Conservation (phyloP, 2,888 invertebrate genomes). For the Dryobotodes eremita region DNA sequence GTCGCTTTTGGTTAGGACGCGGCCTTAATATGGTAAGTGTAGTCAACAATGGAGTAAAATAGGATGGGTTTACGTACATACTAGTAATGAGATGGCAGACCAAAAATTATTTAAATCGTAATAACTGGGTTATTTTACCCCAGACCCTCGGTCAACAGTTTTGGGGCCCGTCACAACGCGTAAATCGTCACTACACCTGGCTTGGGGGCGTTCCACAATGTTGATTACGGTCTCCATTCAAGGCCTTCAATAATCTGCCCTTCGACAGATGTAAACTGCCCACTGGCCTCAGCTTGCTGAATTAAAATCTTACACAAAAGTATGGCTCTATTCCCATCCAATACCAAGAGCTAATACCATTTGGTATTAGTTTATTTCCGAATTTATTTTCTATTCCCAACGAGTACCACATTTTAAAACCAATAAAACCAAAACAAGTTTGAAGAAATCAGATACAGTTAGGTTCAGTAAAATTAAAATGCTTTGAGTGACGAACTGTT, state of each 20-base stretch:
- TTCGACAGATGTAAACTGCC: slow-evolving; percentile 48
- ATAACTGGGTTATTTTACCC: slow-evolving; percentile 1
- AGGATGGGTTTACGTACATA: neutral
- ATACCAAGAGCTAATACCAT: too few species aligned
- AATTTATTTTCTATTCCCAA: too few species aligned
- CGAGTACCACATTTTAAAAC: too few species aligned
- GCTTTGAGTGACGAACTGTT: too few species aligned
- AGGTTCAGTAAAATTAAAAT: too few species aligned
- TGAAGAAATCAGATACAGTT: too few species aligned
- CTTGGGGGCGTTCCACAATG: slow-evolving; percentile 33
- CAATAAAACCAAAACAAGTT: too few species aligned
- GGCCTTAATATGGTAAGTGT: neutral
- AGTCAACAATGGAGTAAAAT: neutral
- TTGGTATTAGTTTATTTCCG: too few species aligned
- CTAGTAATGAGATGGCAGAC: neutral
- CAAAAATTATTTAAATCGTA: neutral
- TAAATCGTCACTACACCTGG: slow-evolving; percentile 44
- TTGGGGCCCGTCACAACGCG: neutral
- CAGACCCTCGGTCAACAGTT: neutral
- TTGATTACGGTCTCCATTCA: slow-evolving; percentile 43
- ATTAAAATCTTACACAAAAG: slow-evolving; percentile 32
- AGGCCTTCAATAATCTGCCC: slow-evolving; percentile 36
- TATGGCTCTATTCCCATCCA: too few species aligned
- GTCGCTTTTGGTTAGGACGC: too few species aligned
- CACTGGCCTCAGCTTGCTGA: slow-evolving; percentile 37